Evolutionary conservation across 1,140 invertebrate species (phyloP).

Genomic region (Forficula auricularia): DNA sequence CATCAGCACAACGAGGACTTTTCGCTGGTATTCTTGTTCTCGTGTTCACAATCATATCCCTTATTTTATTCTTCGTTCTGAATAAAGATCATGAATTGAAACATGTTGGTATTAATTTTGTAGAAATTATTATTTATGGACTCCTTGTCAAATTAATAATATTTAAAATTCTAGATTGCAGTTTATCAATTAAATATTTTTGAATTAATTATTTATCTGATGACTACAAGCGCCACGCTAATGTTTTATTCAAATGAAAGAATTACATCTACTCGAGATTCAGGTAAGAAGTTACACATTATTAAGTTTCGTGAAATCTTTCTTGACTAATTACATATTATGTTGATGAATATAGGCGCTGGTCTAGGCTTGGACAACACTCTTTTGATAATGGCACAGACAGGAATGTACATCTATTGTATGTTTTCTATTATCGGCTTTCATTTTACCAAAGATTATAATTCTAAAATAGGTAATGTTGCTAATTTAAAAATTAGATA

Average conservation of each 20-base stretch:
- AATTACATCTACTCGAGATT: no score
- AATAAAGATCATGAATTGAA: constrained; percentile 40
- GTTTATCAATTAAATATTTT: not conserved
- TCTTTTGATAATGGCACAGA: constrained; percentile 67
- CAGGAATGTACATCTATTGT: constrained; percentile 74
- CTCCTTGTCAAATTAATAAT: no score
- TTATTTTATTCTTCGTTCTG: constrained; percentile 55
- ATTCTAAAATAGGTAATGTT: constrained; percentile 22
- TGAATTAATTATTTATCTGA: constrained; percentile 16
- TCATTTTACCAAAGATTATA: constrained; percentile 45
- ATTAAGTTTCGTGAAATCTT: no score
- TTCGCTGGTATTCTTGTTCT: constrained; percentile 48
- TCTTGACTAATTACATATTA: no score
- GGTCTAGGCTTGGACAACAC: constrained; percentile 65
- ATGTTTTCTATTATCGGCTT: constrained; percentile 72
- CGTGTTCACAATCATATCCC: constrained; percentile 48
- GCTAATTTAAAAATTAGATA: no score
- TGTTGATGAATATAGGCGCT: no score
- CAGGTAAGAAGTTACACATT: no score
- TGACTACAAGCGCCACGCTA: no score
- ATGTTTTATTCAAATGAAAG: no score
- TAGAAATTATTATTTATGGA: no score
- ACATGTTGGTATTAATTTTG: constrained; percentile 10
- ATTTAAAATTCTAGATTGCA: no score
- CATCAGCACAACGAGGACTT: constrained; percentile 48